Evolutionary conservation across 2,113 vertebrate genomes (phyloP).

Genomic region (Oxyura jamaicensis): DNA sequence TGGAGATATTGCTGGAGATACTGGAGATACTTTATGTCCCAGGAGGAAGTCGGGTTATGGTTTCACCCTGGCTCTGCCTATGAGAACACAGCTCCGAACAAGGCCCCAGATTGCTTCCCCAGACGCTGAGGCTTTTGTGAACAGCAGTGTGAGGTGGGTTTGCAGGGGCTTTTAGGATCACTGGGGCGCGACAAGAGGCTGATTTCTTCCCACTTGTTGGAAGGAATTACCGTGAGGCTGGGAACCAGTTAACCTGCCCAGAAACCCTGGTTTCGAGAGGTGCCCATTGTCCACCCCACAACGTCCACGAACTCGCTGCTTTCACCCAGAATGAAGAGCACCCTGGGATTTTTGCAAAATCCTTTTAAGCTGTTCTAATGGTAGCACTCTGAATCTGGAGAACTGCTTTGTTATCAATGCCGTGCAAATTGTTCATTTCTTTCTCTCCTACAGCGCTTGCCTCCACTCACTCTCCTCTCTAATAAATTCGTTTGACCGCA

Average conservation of each 20-base stretch:
- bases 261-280: background rate
- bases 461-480: slow-evolving; percentile 43
- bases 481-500: slow-evolving; percentile 67
- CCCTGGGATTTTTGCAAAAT: slow-evolving; percentile 56
- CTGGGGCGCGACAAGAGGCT: background rate
- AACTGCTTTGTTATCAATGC: slow-evolving; percentile 65
- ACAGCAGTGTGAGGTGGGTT: background rate
- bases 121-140: background rate
- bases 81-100: background rate
- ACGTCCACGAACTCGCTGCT: background rate
- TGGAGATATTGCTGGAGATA: background rate
- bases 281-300: background rate
- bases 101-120: background rate
- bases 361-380: slow-evolving; percentile 65
- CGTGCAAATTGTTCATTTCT: slow-evolving; percentile 49
- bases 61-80: background rate
- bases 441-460: slow-evolving; percentile 48
- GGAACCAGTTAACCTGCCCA: slow-evolving; percentile 42
- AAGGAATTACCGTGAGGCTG: slow-evolving; percentile 5
- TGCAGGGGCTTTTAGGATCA: background rate
- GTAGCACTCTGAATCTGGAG: slow-evolving; percentile 44
- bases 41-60: background rate
- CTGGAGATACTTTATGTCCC: background rate
- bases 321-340: slow-evolving; percentile 54
- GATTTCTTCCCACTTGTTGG: slow-evolving; percentile 5